These are phyloP conservation scores for Notechis scutatus DNA, from an alignment of 2,113 vertebrate species.

Conservation along the genomic window DNA sequence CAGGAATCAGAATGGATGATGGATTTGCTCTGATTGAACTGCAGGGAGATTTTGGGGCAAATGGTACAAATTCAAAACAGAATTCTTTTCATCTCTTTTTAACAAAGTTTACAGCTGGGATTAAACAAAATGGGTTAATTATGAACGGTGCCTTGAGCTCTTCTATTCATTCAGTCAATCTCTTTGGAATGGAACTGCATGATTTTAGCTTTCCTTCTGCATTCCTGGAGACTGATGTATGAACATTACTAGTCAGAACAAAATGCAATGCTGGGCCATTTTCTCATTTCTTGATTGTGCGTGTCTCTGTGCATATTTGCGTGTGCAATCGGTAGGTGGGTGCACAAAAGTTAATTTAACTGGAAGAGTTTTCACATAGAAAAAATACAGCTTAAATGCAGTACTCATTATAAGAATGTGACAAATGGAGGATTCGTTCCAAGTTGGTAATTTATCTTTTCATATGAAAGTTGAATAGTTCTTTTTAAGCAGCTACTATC, in stretches of 20 bases:
- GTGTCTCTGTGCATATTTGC: background rate
- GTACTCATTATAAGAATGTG: slow-evolving; percentile 14
- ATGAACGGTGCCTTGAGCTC: slow-evolving; percentile 26
- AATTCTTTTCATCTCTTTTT: slow-evolving; percentile 23
- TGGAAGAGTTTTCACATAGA: background rate
- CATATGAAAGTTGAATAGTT: background rate
- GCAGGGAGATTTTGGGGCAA: slow-evolving; percentile 29
- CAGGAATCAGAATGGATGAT: slow-evolving; percentile 46
- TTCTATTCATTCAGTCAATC: slow-evolving; percentile 16
- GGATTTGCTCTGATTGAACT: slow-evolving; percentile 39
- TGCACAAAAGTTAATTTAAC: slow-evolving; percentile 21
- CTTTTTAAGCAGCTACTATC: background rate
- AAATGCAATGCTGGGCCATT: slow-evolving; percentile 41
- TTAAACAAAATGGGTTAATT: slow-evolving; percentile 41
- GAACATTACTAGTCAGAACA: slow-evolving; percentile 10
- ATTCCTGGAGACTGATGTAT: slow-evolving; percentile 44
- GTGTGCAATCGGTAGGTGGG: background rate
- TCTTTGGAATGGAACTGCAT: slow-evolving; percentile 30
- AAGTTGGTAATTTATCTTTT: background rate
- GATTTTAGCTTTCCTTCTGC: slow-evolving; percentile 36
- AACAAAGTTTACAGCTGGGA: slow-evolving; percentile 32
- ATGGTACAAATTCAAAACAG: slow-evolving; percentile 49
- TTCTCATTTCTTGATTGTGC: slow-evolving; percentile 35
- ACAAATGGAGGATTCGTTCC: background rate
- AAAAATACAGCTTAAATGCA: slow-evolving; percentile 22